phyloP scores from a whole-genome alignment of 2,113 vertebrate genomes.

The Caretta caretta region DNA sequence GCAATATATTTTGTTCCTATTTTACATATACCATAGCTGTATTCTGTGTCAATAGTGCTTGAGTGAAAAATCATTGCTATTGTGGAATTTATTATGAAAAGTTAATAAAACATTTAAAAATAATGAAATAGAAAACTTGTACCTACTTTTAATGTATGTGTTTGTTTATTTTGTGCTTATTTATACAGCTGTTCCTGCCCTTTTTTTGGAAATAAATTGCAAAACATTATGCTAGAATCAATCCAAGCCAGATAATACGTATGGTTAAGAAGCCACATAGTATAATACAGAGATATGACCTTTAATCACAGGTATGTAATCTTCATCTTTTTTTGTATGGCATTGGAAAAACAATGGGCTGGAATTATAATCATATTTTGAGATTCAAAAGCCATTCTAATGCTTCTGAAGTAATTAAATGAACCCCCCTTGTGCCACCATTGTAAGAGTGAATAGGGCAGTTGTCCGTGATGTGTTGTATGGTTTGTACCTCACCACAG shows the following conservation, averaged over 20 bases:
- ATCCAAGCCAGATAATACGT: neutral
- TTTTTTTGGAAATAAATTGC: constrained; percentile 52
- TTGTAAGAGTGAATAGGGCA: neutral
- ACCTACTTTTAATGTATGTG: neutral
- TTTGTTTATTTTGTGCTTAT: neutral
- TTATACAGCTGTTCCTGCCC: neutral
- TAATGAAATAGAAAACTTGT: neutral
- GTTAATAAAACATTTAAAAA: constrained; percentile 15
- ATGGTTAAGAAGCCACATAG: constrained; percentile 38
- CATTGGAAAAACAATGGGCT: neutral
- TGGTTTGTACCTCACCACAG: neutral
- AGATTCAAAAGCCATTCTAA: neutral
- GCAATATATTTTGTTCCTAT: neutral
- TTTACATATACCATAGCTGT: neutral
- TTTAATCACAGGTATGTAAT: constrained; percentile 48
- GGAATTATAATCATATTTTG: neutral
- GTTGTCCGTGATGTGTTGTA: neutral
- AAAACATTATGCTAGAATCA: constrained; percentile 48
- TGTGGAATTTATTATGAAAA: neutral
- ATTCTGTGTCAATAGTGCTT: neutral
- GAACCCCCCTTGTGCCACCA: neutral
- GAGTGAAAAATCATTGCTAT: neutral
- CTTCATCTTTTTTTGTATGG: neutral
- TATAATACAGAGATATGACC: constrained; percentile 58
- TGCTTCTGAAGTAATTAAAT: neutral